Percentiles rank a stretch among this genome's conserved stretches.
These are phyloP conservation scores for Amphiprion ocellaris DNA, from an alignment of 2,113 vertebrate genomes.

Conservation along the genomic window DNA sequence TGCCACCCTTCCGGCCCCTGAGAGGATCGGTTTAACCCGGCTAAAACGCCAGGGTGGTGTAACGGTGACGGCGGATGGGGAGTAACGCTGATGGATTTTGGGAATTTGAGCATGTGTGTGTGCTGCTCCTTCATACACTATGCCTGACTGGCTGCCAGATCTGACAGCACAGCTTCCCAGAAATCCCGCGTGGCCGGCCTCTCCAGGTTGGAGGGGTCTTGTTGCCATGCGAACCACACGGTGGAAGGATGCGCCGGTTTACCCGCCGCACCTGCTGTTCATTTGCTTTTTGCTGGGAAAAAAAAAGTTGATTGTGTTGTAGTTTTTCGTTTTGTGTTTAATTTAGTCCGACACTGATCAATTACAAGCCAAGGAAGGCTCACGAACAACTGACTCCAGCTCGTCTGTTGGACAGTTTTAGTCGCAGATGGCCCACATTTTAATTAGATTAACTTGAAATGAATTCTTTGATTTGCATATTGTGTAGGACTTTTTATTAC, in stretches of 20 bases:
- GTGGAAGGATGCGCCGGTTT: constrained; percentile 42
- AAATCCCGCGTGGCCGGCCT: constrained; percentile 68
- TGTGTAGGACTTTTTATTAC: constrained; percentile 13
- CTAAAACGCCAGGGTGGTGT: constrained; percentile 58
- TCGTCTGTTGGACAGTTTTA: constrained; percentile 24
- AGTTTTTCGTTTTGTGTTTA: neutral
- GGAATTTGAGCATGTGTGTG: constrained; percentile 60
- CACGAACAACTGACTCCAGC: constrained; percentile 6
- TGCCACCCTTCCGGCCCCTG: constrained; percentile 50
- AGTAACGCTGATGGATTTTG: constrained; percentile 63
- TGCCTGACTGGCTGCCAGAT: constrained; percentile 75
- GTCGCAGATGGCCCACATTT: constrained; percentile 59
- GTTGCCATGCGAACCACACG: constrained; percentile 80
- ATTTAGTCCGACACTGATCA: constrained; percentile 15
- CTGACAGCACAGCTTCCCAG: constrained; percentile 78
- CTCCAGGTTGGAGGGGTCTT: constrained; percentile 71
- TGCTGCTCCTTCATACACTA: constrained; percentile 50
- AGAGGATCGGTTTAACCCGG: constrained; percentile 77
- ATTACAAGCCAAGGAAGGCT: neutral
- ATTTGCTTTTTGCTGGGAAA: constrained; percentile 18
- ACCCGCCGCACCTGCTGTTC: constrained; percentile 52
- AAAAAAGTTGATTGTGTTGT: constrained; percentile 10
- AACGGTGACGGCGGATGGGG: constrained; percentile 44
- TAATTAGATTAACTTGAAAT: constrained; percentile 40
- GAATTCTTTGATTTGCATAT: constrained; percentile 34